These are phyloP conservation scores for Agrochola litura DNA, from an alignment of 2,888 invertebrate genomes.

Conservation along the genomic window DNA sequence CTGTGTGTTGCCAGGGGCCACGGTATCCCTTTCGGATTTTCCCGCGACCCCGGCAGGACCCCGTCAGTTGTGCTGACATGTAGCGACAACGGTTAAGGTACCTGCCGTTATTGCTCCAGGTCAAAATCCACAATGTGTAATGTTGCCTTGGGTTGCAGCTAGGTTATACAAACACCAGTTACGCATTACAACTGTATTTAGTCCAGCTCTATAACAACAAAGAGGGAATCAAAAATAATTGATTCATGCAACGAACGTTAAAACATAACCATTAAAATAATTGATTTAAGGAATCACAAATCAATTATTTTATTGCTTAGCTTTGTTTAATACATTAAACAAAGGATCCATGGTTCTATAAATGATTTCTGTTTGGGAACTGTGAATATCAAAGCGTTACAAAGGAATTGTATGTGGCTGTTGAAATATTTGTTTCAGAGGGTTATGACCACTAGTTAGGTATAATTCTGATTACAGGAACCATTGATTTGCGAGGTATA, in stretches of 20 bases:
- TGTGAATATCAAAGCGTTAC: background rate
- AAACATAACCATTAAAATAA: constrained; percentile 46
- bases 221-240: constrained; percentile 41
- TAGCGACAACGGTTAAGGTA: too few relatives aligned
- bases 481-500: background rate
- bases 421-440: background rate
- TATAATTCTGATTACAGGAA: background rate
- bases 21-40: too few relatives aligned
- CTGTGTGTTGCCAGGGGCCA: too few relatives aligned
- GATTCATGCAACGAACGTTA: constrained; percentile 19
- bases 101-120: too few relatives aligned
- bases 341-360: constrained; percentile 20
- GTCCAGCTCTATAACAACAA: constrained; percentile 23
- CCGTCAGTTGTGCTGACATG: too few relatives aligned
- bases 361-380: constrained; percentile 24
- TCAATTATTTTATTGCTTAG: constrained; percentile 55
- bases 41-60: too few relatives aligned
- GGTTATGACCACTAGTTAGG: too few relatives aligned
- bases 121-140: too few relatives aligned
- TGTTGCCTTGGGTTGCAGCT: too few relatives aligned
- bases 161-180: too few relatives aligned
- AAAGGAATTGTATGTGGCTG: background rate
- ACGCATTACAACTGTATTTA: background rate
- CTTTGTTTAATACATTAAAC: constrained; percentile 28
- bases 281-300: constrained; percentile 53